Conservation (phyloP, 2,797 vertebrate genomes). For the Hyperoplus lanceolatus region DNA sequence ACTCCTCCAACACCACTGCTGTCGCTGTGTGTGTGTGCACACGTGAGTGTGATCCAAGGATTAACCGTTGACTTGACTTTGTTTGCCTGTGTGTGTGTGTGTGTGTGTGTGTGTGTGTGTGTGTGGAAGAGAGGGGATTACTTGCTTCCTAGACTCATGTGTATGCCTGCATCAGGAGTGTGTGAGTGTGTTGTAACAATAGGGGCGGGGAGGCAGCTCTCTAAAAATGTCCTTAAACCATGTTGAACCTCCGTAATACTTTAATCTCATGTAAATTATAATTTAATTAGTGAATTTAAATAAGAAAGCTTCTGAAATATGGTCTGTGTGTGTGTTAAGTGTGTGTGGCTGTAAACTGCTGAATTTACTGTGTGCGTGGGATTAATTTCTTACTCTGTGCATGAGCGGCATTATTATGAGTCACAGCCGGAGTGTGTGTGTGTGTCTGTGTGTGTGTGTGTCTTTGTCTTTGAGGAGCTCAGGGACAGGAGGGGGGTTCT, state of each 20-base stretch:
- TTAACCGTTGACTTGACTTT: conserved; percentile 58
- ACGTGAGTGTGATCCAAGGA: conserved; percentile 33
- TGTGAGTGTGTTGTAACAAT: conserved; percentile 50
- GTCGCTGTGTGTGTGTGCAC: conserved; percentile 20
- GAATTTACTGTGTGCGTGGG: conserved; percentile 45
- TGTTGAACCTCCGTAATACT: conserved; percentile 71
- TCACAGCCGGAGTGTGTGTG: conserved; percentile 19
- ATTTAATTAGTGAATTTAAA: conserved; percentile 75
- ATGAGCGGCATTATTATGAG: conserved; percentile 64
- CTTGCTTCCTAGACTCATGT: conserved; percentile 7
- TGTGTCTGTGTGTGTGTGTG: conserved; percentile 15
- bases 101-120: conserved; percentile 8
- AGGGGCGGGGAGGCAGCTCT: conserved; percentile 52
- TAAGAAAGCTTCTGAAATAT: conserved; percentile 41
- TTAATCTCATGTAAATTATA: conserved; percentile 79
- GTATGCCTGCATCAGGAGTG: conserved; percentile 7
- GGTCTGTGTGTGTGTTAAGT: conserved; percentile 24
- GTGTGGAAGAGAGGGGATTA: conserved; percentile 9
- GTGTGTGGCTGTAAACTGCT: conserved; percentile 48
- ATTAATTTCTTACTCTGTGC: conserved; percentile 50
- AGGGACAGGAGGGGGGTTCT: background rate
- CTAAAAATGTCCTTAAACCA: conserved; percentile 70
- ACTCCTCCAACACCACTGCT: conserved; percentile 46
- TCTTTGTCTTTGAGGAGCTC: conserved; percentile 13
- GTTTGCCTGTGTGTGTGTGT: conserved; percentile 32